Evolutionary conservation across 1,140 invertebrate genomes (phyloP).

Genomic region (Matsumurasca onukii): DNA sequence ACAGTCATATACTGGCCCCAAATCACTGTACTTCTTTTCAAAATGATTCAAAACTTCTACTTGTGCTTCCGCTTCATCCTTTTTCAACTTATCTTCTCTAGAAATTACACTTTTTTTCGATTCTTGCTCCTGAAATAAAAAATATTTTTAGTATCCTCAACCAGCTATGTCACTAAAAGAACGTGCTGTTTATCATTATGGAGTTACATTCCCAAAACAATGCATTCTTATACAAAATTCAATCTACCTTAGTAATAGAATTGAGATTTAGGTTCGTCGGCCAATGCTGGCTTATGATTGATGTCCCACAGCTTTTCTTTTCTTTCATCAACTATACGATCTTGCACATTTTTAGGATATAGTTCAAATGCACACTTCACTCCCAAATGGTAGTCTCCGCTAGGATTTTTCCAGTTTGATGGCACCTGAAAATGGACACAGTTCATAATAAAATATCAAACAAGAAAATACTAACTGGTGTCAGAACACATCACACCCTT

Average conservation of each 20-base stretch:
- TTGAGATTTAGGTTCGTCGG: constrained; percentile 73
- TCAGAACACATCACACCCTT: too few species aligned
- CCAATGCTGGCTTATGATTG: constrained; percentile 72
- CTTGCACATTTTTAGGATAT: constrained; percentile 80
- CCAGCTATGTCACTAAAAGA: too few species aligned
- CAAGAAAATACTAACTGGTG: not conserved
- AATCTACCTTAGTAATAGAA: constrained; percentile 43
- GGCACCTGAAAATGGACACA: constrained; percentile 66
- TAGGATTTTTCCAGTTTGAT: constrained; percentile 78
- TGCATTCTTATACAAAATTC: too few species aligned
- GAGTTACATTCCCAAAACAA: not conserved
- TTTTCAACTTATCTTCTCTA: constrained; percentile 75
- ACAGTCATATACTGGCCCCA: constrained; percentile 91
- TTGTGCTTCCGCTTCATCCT: constrained; percentile 87
- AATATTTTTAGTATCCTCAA: too few species aligned
- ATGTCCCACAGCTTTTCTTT: constrained; percentile 87
- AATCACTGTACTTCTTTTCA: constrained; percentile 88
- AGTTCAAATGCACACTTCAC: constrained; percentile 84
- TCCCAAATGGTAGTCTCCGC: constrained; percentile 80
- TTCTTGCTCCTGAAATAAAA: constrained; percentile 47
- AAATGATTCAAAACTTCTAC: constrained; percentile 74
- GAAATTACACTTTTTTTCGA: constrained; percentile 53
- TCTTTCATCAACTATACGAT: constrained; percentile 79
- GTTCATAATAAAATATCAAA: not conserved
- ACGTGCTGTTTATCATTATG: not conserved